Evolutionary conservation across 2,113 vertebrate species (phyloP).

Genomic region (Daphoenositta chrysoptera): DNA sequence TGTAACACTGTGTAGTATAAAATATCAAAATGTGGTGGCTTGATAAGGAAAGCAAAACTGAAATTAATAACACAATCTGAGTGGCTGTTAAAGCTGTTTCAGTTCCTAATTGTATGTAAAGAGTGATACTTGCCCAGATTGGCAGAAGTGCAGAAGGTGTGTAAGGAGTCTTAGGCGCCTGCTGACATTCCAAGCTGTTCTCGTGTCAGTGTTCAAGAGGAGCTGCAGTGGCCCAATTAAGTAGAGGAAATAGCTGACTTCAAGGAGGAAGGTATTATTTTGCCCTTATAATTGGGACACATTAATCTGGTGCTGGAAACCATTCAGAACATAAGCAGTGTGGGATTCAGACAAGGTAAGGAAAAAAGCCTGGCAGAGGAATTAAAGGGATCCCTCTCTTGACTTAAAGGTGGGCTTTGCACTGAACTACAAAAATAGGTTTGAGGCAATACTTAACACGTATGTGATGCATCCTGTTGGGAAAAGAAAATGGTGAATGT

Average conservation of each 20-base stretch:
- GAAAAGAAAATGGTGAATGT: background rate
- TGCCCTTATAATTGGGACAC: background rate
- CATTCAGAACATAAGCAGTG: background rate
- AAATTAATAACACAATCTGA: background rate
- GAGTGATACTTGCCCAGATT: background rate
- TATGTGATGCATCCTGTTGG: background rate
- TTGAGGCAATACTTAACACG: background rate
- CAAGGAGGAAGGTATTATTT: background rate
- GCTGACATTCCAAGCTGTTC: background rate
- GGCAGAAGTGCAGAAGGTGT: background rate
- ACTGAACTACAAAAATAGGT: background rate
- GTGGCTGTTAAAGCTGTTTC: background rate
- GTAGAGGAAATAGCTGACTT: conserved; percentile 7
- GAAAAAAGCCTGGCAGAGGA: background rate
- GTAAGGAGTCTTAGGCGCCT: background rate
- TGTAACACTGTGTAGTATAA: background rate
- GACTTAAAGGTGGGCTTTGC: background rate
- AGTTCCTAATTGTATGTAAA: background rate
- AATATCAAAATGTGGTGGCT: background rate
- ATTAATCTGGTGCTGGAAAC: background rate
- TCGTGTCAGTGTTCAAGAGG: background rate
- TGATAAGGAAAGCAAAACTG: background rate
- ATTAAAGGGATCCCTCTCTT: background rate
- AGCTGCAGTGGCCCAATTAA: conserved; percentile 27
- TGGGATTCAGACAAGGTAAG: background rate